These are phyloP conservation scores for Mesembrinibis cayennensis DNA, from an alignment of 2,113 vertebrate genomes.

Conservation along the genomic window DNA sequence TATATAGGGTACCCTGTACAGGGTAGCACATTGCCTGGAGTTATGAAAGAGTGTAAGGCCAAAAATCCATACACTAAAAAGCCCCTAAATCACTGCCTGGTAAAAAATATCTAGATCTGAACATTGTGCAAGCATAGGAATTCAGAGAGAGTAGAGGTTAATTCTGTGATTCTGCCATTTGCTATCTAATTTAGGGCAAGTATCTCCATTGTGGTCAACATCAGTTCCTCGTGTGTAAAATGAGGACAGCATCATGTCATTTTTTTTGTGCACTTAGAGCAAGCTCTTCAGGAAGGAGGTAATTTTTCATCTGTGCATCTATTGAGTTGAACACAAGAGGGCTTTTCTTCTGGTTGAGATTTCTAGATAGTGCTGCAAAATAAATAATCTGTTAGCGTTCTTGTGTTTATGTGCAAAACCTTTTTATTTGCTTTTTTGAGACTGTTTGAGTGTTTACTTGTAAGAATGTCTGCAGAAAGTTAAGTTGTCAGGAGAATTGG, in stretches of 20 bases:
- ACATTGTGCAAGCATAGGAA: background rate
- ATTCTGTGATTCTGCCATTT: background rate
- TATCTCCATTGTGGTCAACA: background rate
- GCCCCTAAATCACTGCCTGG: background rate
- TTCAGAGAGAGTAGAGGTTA: background rate
- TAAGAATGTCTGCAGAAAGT: constrained; percentile 13
- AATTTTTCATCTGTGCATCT: background rate
- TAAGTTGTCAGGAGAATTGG: constrained; percentile 33
- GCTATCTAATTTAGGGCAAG: background rate
- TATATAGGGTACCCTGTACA: too few relatives aligned
- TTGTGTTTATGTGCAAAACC: constrained; percentile 8
- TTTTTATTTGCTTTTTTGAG: constrained; percentile 21
- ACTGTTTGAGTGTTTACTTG: constrained; percentile 3
- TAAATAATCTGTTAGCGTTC: background rate
- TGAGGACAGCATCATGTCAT: background rate
- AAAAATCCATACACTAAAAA: background rate
- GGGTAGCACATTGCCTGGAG: background rate
- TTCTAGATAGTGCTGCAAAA: background rate
- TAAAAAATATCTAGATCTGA: background rate
- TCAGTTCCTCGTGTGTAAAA: background rate
- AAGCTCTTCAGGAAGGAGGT: background rate
- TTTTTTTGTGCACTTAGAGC: background rate
- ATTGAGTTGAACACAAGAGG: constrained; percentile 22
- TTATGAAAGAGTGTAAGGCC: background rate
- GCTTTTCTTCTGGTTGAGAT: constrained; percentile 28